Conservation (phyloP, 53 echinoderm and acorn worm genomes). For the Echinarachnius parma region DNA sequence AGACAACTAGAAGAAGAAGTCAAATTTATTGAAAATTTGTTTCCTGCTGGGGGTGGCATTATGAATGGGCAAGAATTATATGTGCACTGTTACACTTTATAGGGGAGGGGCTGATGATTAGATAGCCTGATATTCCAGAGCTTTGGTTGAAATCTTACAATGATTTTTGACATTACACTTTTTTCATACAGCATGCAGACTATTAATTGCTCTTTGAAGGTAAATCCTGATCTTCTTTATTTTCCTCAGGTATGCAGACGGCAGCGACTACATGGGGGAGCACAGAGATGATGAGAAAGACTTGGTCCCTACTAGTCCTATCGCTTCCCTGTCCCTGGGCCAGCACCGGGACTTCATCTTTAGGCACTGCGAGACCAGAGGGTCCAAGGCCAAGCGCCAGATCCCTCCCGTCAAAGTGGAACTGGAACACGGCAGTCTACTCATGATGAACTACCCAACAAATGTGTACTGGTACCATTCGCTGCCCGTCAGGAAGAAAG, state of each 20-base stretch:
- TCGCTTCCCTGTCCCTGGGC: conserved; percentile 87
- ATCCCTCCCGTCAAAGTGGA: conserved; percentile 68
- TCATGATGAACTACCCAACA: conserved; percentile 94
- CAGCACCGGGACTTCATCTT: conserved; percentile 78
- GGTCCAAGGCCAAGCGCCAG: conserved; percentile 59
- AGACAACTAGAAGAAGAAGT: too few species aligned
- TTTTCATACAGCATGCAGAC: too few species aligned
- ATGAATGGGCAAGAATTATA: too few species aligned
- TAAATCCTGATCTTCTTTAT: too few species aligned
- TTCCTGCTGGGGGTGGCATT: too few species aligned
- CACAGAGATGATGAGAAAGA: conserved; percentile 96
- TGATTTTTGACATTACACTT: too few species aligned
- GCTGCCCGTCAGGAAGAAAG: conserved; percentile 62
- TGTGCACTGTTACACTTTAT: too few species aligned
- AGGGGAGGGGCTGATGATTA: too few species aligned
- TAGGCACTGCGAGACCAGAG: conserved; percentile 68
- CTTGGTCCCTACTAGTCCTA: conserved; percentile 61
- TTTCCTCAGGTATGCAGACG: conserved; percentile 74
- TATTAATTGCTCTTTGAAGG: too few species aligned
- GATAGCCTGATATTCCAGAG: too few species aligned
- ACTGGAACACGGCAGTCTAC: conserved; percentile 75
- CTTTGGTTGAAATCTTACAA: too few species aligned
- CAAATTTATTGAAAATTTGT: too few species aligned
- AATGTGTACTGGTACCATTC: conserved; percentile 91
- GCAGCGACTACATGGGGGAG: conserved; percentile 86